Conservation (phyloP, 2,113 vertebrate species). For the Parotia lawesii region DNA sequence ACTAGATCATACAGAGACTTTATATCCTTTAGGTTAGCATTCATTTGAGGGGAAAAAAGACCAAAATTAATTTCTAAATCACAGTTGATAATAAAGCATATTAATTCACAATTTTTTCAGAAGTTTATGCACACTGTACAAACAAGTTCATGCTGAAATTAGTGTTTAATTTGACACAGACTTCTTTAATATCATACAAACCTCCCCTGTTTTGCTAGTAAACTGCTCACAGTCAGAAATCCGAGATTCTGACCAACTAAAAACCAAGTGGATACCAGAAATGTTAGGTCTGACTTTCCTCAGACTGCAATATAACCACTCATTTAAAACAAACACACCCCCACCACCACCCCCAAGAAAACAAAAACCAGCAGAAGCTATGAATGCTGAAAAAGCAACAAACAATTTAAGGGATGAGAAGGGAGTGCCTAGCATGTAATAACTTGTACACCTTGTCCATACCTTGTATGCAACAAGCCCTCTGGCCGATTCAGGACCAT, state of each 20-base stretch:
- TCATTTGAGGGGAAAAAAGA: neutral
- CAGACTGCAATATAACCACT: neutral
- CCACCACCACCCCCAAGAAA: neutral
- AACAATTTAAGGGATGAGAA: slow-evolving; percentile 15
- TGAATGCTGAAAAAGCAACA: slow-evolving; percentile 45
- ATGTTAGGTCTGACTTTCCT: neutral
- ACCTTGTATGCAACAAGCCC: slow-evolving; percentile 70
- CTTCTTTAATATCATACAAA: neutral
- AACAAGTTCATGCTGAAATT: slow-evolving; percentile 24
- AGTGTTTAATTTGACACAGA: slow-evolving; percentile 15
- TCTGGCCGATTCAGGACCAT: slow-evolving; percentile 67
- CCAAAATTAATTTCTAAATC: slow-evolving; percentile 21
- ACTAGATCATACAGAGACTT: neutral
- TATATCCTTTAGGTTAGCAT: slow-evolving; percentile 12
- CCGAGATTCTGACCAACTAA: neutral
- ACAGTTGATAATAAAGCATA: slow-evolving; percentile 4
- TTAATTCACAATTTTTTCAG: slow-evolving; percentile 5
- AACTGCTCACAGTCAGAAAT: slow-evolving; percentile 24
- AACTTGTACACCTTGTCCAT: slow-evolving; percentile 43
- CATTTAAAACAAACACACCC: neutral
- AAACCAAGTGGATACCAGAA: neutral
- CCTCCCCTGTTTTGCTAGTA: neutral
- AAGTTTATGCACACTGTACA: neutral
- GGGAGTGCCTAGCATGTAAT: slow-evolving; percentile 40
- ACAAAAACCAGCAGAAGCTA: neutral